phyloP scores from a whole-genome alignment of 2,888 invertebrate species.

The Folsomia candida region DNA sequence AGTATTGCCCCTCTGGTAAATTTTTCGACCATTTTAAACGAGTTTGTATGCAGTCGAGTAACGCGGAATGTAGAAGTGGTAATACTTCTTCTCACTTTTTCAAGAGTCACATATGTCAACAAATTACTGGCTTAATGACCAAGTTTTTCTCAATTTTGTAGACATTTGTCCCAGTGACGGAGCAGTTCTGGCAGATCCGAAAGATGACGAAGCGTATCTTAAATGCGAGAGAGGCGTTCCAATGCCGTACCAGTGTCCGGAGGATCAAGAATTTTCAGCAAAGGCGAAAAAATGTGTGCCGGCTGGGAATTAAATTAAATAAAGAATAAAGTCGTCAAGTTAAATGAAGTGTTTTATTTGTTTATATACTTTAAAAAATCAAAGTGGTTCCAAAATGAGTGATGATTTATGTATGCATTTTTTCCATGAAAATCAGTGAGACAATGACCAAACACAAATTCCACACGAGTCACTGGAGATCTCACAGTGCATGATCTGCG shows the following conservation, averaged over 20 bases:
- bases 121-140: not conserved
- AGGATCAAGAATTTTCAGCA: too few species aligned
- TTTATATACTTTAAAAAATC: too few species aligned
- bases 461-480: too few species aligned
- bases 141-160: not conserved
- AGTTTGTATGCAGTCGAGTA: not conserved
- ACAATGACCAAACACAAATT: too few species aligned
- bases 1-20: slow-evolving; percentile 2
- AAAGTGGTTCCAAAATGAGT: too few species aligned
- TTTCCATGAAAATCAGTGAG: too few species aligned
- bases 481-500: too few species aligned
- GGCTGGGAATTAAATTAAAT: too few species aligned
- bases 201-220: not conserved
- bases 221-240: not conserved
- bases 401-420: too few species aligned
- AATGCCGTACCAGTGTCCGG: not conserved
- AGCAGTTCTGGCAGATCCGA: not conserved
- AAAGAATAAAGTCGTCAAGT: too few species aligned
- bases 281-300: too few species aligned
- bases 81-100: not conserved
- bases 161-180: not conserved
- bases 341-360: too few species aligned
- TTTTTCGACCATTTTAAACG: slow-evolving; percentile 2
- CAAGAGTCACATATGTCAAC: not conserved
- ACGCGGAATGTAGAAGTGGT: not conserved